These are phyloP conservation scores for Thamnophis sirtalis DNA, from an alignment of 2,113 vertebrate genomes.

Conservation along the genomic window DNA sequence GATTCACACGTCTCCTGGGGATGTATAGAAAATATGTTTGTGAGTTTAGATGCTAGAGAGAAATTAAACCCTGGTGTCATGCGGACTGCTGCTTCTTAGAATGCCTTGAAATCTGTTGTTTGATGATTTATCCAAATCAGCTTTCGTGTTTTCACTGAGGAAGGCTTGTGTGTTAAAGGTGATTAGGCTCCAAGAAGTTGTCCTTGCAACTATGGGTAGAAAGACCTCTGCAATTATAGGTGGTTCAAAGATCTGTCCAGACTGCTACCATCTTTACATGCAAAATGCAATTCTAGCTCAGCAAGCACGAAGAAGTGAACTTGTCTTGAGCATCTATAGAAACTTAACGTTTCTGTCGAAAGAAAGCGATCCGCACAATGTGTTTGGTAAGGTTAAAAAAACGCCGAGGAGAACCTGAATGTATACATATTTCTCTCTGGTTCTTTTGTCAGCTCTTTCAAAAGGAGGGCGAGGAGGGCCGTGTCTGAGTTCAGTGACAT, in stretches of 20 bases:
- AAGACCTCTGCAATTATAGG: slow-evolving; percentile 19
- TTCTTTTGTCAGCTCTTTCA: slow-evolving; percentile 57
- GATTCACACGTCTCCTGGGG: background rate
- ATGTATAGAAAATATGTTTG: background rate
- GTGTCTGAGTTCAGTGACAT: slow-evolving; percentile 62
- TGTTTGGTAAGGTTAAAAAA: slow-evolving; percentile 47
- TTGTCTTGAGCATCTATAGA: slow-evolving; percentile 42
- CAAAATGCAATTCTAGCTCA: slow-evolving; percentile 40
- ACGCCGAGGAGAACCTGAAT: slow-evolving; percentile 43
- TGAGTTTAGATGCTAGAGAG: background rate
- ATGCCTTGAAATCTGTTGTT: background rate
- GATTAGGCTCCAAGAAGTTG: background rate
- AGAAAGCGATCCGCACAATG: slow-evolving; percentile 40
- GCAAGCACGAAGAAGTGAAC: slow-evolving; percentile 48
- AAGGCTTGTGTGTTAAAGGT: background rate
- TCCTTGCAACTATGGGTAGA: background rate
- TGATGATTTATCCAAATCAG: background rate
- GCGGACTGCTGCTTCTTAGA: background rate
- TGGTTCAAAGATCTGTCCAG: slow-evolving; percentile 16
- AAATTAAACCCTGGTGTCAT: background rate
- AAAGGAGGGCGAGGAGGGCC: slow-evolving; percentile 45
- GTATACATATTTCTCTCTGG: slow-evolving; percentile 54
- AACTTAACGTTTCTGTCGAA: slow-evolving; percentile 41
- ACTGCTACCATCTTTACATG: slow-evolving; percentile 10
- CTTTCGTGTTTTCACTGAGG: background rate